A percentile compares a stretch with the other conserved stretches of the same genome.
Conservation (phyloP, 2,797 vertebrate genomes). For the Dipus sagitta region DNA sequence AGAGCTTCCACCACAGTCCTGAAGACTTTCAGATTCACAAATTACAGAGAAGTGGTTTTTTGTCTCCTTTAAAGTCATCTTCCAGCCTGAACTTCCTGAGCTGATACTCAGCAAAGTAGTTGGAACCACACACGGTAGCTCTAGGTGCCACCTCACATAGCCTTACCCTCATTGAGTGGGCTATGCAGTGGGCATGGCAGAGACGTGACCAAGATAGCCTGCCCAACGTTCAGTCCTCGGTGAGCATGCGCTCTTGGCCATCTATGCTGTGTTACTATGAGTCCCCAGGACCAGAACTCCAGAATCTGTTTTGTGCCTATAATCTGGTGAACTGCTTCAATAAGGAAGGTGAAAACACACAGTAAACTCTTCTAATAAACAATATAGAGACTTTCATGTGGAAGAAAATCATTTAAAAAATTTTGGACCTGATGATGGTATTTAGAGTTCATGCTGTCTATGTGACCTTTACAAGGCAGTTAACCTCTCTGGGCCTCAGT, state of each 20-base stretch:
- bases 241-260: background rate
- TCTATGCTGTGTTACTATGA: background rate
- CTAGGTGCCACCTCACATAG: background rate
- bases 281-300: background rate
- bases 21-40: background rate
- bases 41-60: background rate
- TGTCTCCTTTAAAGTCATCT: background rate
- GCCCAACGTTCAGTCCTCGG: background rate
- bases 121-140: background rate
- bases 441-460: background rate
- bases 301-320: background rate
- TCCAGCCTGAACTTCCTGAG: background rate
- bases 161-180: background rate
- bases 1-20: background rate
- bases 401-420: slow-evolving; percentile 26
- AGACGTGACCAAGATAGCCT: background rate
- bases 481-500: background rate
- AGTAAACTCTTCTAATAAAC: background rate
- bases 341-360: background rate
- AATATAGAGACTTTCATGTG: background rate
- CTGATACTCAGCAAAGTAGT: background rate
- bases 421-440: background rate
- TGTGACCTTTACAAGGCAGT: background rate
- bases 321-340: background rate
- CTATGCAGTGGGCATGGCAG: background rate